Evolutionary conservation across 2,797 vertebrate genomes (phyloP).

Genomic region (Pseudopleuronectes americanus): DNA sequence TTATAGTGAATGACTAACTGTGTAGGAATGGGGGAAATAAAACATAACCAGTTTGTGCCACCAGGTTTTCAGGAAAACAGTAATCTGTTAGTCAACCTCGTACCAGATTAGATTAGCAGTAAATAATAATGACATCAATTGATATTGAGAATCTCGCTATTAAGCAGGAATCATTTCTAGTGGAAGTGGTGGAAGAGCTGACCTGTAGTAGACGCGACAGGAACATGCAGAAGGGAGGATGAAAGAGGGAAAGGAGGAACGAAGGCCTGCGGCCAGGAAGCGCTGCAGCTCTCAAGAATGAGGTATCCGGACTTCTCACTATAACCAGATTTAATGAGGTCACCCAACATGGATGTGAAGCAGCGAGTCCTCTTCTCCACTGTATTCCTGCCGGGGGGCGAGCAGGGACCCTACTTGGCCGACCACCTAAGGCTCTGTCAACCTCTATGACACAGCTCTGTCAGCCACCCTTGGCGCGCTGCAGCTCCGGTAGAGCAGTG

Average conservation of each 20-base stretch:
- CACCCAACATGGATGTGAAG: constrained; percentile 53
- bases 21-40: constrained; percentile 34
- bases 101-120: not conserved
- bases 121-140: not conserved
- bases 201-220: not conserved
- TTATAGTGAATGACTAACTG: constrained; percentile 54
- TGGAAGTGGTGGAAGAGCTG: not conserved
- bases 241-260: constrained; percentile 30
- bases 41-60: constrained; percentile 28
- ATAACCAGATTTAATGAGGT: constrained; percentile 65
- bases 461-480: constrained; percentile 41
- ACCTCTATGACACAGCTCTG: constrained; percentile 43
- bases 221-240: constrained; percentile 22
- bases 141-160: not conserved
- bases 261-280: constrained; percentile 58
- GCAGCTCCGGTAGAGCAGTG: constrained; percentile 34
- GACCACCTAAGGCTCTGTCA: constrained; percentile 31
- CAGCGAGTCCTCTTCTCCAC: constrained; percentile 26
- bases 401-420: constrained; percentile 13
- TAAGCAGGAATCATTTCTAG: not conserved
- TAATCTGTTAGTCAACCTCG: not conserved
- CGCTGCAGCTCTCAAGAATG: constrained; percentile 45
- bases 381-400: constrained; percentile 6
- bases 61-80: constrained; percentile 8
- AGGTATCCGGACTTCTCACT: constrained; percentile 52